Evolutionary conservation across 2,113 vertebrate genomes (phyloP).

Genomic region (Rhipidura dahli): DNA sequence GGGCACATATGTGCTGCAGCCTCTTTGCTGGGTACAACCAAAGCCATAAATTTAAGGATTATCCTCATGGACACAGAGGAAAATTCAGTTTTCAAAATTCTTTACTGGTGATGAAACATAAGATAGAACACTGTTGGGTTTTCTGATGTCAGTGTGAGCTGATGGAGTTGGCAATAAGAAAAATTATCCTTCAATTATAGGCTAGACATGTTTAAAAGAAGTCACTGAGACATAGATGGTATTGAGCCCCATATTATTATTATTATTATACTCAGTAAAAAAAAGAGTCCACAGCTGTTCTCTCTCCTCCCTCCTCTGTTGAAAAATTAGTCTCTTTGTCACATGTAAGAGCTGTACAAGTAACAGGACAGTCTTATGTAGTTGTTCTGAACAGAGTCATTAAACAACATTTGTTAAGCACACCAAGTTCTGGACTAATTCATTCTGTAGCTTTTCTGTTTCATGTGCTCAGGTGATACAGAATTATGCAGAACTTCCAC

Average conservation of each 20-base stretch:
- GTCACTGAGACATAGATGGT: not conserved
- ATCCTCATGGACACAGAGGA: not conserved
- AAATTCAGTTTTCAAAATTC: conserved; percentile 29
- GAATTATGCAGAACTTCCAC: not conserved
- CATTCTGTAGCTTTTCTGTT: conserved; percentile 6
- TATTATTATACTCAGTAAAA: not conserved
- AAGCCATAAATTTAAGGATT: conserved; percentile 21
- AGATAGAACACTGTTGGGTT: conserved; percentile 19
- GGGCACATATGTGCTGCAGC: accelerated
- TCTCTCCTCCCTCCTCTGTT: conserved; percentile 21
- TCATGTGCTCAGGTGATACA: conserved; percentile 41
- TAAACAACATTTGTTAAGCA: conserved; percentile 62
- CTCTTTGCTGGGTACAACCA: not conserved
- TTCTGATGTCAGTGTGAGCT: conserved; percentile 47
- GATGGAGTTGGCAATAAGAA: conserved; percentile 20
- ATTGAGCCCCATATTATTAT: not conserved
- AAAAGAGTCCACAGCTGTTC: not conserved
- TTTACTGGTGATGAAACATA: not conserved
- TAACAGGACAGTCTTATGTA: conserved; percentile 56
- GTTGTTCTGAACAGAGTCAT: conserved; percentile 60
- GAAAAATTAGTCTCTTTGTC: conserved; percentile 42
- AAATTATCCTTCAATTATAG: conserved; percentile 14
- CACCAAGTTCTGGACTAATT: conserved; percentile 40
- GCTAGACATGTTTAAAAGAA: conserved; percentile 23
- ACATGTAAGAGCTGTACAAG: conserved; percentile 42